Conservation (phyloP, 1,140 invertebrate genomes). For the Ceratina australensis region DNA sequence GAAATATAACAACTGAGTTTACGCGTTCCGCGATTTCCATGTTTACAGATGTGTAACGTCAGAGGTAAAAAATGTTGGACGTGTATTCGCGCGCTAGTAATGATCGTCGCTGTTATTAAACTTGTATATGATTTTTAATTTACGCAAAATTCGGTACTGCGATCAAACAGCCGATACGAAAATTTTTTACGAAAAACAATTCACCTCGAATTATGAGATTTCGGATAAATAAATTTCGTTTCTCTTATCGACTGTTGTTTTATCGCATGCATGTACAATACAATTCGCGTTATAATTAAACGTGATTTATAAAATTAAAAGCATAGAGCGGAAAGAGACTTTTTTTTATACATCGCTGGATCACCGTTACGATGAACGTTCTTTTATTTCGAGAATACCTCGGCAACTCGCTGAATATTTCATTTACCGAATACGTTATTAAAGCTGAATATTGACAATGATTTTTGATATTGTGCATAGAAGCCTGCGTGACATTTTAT, state of each 20-base stretch:
- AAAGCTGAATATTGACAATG: too few relatives aligned
- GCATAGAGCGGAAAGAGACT: background rate
- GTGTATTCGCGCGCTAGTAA: too few relatives aligned
- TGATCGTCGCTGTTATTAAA: background rate
- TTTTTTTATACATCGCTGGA: too few relatives aligned
- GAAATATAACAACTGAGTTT: too few relatives aligned
- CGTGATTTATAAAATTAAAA: background rate
- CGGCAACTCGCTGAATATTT: background rate
- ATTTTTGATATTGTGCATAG: too few relatives aligned
- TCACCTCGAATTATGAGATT: background rate
- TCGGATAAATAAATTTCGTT: constrained; percentile 7
- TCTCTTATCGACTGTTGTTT: background rate
- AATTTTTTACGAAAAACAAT: constrained; percentile 7
- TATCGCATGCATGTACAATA: background rate
- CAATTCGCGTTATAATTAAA: background rate
- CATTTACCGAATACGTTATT: background rate
- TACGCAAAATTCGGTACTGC: background rate
- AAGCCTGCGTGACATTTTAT: too few relatives aligned
- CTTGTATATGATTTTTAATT: background rate
- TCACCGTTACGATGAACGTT: background rate
- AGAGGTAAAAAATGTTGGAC: too few relatives aligned
- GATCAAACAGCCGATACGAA: background rate
- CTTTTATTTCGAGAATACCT: background rate
- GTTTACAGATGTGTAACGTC: too few relatives aligned
- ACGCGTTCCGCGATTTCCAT: too few relatives aligned